These are phyloP conservation scores for Neomorphus geoffroyi DNA, from an alignment of 2,797 vertebrate species.

Conservation along the genomic window DNA sequence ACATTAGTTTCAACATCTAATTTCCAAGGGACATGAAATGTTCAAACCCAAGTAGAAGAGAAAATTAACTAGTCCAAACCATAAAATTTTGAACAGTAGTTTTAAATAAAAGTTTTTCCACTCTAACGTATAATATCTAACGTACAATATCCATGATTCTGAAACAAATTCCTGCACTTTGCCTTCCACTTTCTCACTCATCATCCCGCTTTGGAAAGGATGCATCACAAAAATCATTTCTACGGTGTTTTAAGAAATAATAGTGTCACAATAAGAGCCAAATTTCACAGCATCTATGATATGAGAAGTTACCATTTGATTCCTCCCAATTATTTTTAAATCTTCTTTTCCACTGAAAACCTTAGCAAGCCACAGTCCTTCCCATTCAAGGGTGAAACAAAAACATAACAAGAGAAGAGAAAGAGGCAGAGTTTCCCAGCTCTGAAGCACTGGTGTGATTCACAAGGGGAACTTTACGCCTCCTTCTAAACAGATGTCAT, in stretches of 20 bases:
- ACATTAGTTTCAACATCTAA: constrained; percentile 5
- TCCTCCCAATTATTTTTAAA: neutral
- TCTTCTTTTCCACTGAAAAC: neutral
- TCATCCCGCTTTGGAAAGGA: neutral
- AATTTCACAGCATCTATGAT: neutral
- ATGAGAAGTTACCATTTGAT: neutral
- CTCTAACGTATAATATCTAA: neutral
- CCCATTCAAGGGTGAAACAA: neutral
- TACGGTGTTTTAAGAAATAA: neutral
- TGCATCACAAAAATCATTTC: neutral
- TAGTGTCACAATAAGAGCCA: neutral
- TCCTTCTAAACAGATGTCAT: constrained; percentile 67
- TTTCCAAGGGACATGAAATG: constrained; percentile 8
- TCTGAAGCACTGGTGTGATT: constrained; percentile 32
- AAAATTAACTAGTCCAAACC: neutral
- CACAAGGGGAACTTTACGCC: constrained; percentile 36
- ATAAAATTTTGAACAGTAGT: neutral
- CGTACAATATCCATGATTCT: neutral
- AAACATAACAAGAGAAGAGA: neutral
- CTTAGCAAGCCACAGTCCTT: neutral
- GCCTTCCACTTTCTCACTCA: neutral
- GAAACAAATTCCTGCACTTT: neutral
- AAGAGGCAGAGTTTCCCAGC: constrained; percentile 4
- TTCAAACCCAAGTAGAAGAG: neutral
- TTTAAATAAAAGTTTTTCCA: neutral